Percentiles rank a stretch among this genome's conserved stretches.
Evolutionary conservation across 2,888 invertebrate genomes (phyloP).

Genomic region (Lutraria lutraria): DNA sequence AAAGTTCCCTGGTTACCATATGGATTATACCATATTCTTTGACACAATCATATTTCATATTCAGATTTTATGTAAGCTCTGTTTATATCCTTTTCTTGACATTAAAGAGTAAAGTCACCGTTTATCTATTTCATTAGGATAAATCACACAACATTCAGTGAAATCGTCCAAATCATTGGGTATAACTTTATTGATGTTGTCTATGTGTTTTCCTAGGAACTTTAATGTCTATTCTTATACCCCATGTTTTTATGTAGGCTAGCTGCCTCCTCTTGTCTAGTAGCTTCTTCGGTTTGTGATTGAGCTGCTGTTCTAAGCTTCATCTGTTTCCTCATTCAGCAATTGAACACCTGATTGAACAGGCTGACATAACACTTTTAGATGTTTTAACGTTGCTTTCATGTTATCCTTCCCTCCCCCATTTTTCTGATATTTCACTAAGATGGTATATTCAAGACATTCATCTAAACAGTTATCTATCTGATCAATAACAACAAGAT

Average conservation of each 20-base stretch:
- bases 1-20: neutral
- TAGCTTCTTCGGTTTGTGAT: neutral
- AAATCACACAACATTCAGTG: neutral
- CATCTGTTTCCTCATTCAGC: neutral
- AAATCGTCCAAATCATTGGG: neutral
- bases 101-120: neutral
- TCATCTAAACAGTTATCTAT: too few species aligned
- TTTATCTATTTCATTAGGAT: neutral
- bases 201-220: neutral
- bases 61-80: neutral
- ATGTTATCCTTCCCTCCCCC: neutral
- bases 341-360: neutral
- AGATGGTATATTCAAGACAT: too few species aligned
- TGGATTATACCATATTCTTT: neutral
- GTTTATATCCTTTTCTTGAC: neutral
- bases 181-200: neutral
- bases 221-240: constrained; percentile 6
- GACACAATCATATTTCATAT: neutral
- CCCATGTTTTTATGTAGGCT: neutral
- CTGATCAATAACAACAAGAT: too few species aligned
- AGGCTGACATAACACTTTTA: neutral
- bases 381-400: neutral
- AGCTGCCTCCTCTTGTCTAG: neutral
- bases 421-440: neutral
- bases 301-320: neutral